Conservation (phyloP, 2,113 vertebrate species). For the Suncus etruscus region DNA sequence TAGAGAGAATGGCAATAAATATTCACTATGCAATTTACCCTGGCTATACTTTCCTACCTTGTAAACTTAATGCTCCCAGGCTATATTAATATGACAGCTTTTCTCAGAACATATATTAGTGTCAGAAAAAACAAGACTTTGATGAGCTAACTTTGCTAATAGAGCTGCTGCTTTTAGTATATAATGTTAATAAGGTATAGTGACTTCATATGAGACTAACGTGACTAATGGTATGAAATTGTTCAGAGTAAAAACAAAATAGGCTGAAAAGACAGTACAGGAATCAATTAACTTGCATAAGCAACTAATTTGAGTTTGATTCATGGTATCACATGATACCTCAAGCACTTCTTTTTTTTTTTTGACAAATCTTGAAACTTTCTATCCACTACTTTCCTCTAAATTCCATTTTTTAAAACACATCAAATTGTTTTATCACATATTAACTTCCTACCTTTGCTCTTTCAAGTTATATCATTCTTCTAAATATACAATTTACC, state of each 20-base stretch:
- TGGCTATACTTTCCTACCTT: background rate
- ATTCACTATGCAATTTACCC: background rate
- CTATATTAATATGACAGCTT: constrained; percentile 1
- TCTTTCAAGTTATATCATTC: background rate
- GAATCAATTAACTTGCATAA: no score
- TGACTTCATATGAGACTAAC: constrained; percentile 8
- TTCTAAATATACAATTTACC: background rate
- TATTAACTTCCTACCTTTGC: background rate
- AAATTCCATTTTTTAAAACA: background rate
- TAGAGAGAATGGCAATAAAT: background rate
- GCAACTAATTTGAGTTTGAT: no score
- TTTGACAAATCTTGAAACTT: background rate
- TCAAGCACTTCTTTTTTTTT: no score
- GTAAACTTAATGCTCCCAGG: background rate
- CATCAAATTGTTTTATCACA: background rate
- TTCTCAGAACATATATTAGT: constrained; percentile 9
- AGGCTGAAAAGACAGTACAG: no score
- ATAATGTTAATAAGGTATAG: background rate
- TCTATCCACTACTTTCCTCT: background rate
- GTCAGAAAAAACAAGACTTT: background rate
- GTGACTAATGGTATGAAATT: background rate
- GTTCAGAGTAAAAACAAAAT: background rate
- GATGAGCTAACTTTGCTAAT: constrained; percentile 1
- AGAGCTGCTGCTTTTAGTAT: background rate
- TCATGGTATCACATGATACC: no score